Evolutionary conservation across 2,888 invertebrate species (phyloP).

Genomic region (Sarcophaga caerulescens): DNA sequence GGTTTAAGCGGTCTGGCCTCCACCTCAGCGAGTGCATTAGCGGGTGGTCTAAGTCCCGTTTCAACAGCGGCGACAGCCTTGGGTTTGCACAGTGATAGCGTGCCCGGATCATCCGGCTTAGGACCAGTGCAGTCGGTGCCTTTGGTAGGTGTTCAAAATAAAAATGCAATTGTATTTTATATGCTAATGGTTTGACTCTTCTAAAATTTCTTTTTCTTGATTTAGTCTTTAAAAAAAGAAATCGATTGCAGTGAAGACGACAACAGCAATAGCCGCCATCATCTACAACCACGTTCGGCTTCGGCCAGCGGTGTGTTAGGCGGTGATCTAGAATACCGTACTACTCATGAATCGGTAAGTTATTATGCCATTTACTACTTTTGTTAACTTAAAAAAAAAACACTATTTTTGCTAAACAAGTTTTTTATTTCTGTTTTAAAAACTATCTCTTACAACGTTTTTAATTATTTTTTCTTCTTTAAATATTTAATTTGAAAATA

Average conservation of each 20-base stretch:
- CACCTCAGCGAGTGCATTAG: conserved; percentile 73
- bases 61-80: conserved; percentile 71
- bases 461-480: conserved; percentile 46
- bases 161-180: neutral
- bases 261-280: conserved; percentile 78
- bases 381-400: conserved; percentile 16
- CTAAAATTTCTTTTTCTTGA: conserved; percentile 8
- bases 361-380: conserved; percentile 44
- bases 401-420: conserved; percentile 67
- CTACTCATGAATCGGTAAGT: conserved; percentile 92
- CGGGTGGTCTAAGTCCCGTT: conserved; percentile 73
- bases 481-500: conserved; percentile 39
- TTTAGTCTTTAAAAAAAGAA: conserved; percentile 93
- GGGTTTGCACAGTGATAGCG: conserved; percentile 71
- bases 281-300: conserved; percentile 83
- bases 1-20: conserved; percentile 69
- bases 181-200: neutral
- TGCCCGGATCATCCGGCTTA: conserved; percentile 89
- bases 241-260: conserved; percentile 90
- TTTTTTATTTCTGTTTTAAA: conserved; percentile 59
- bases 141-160: conserved; percentile 84
- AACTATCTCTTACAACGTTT: conserved; percentile 42
- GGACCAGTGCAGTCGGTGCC: conserved; percentile 95
- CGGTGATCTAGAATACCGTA: conserved; percentile 89
- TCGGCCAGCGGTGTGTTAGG: conserved; percentile 81